Evolutionary conservation across 1,140 invertebrate genomes (phyloP), one percentile per base, ranked within the genome.

Genomic region (Drosophila persimilis): DNA sequence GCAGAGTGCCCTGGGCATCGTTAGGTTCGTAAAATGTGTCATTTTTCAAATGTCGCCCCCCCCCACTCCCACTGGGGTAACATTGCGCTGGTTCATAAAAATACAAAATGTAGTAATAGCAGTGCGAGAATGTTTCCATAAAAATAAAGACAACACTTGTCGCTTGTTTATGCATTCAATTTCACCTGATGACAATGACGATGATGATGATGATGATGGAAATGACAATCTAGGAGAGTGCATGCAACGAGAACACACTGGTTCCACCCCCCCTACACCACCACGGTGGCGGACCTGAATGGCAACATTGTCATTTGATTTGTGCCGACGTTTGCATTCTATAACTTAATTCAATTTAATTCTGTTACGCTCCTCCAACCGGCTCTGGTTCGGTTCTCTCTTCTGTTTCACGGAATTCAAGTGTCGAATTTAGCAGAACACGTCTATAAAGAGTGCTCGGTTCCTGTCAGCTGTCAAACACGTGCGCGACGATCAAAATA

Each of bases 301-400:
- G 24, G 26, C 55, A 75, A 81, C 61, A 69, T 73, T 88, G 73
- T 81, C 65, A 88, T 86, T 85, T 86, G 77, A 81, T 86, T 85
- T 81, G 77, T 70, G 81, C 77, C 81, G 73, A 85, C 80, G 80
- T 64, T 85, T 85, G 80, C 83, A 88, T 66, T 85, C 70, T 50
- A 65, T 77, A 81, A 69, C 67, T 85, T 85, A 85, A 85, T 85
- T 85, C 77, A 85, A 85, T 85, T 85, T 81, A 85, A 88, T 71
- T 84, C 73, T 43, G 46, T 64, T 54, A 53, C 58, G 54, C 43
- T 22, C 31, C 3, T 24, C 7, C 29, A 39, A 39, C 9, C 35
- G 4, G 9, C 31, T 9, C 9, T 35, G 31, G 31, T 26, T 54
- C 31, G 26, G 59, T 54, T 51, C 50, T 55, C 22, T 31, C 22